A percentile compares a stretch with the other conserved stretches of the same genome.
These are phyloP conservation scores for Drosophila suboccidentalis DNA, from an alignment of 2,888 invertebrate species.

Conservation along the genomic window DNA sequence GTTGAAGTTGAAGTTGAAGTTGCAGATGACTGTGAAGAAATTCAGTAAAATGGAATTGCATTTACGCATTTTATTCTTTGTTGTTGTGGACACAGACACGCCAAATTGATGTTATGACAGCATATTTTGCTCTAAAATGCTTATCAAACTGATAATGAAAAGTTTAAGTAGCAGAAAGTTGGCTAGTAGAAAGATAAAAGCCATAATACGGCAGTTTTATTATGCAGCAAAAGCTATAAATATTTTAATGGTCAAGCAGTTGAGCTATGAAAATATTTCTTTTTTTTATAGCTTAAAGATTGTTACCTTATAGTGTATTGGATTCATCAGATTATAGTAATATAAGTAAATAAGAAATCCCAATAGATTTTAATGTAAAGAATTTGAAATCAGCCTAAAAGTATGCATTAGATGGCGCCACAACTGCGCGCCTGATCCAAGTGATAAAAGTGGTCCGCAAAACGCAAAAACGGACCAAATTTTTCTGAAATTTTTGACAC, in stretches of 20 bases:
- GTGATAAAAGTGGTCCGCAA: too few relatives aligned
- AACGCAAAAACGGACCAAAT: too few relatives aligned
- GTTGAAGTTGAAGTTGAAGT: neutral
- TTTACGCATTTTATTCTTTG: slow-evolving; percentile 62
- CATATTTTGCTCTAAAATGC: slow-evolving; percentile 19
- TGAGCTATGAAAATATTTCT: neutral
- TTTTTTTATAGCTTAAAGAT: too few relatives aligned
- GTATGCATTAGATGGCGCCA: too few relatives aligned
- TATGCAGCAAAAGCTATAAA: neutral
- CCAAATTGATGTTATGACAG: slow-evolving; percentile 8
- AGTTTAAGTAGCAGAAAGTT: neutral
- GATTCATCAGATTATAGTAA: too few relatives aligned
- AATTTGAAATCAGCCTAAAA: slow-evolving; percentile 13
- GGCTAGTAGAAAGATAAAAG: neutral
- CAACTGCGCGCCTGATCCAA: too few relatives aligned
- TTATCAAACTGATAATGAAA: slow-evolving; percentile 10
- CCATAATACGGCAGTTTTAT: neutral
- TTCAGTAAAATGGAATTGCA: slow-evolving; percentile 68
- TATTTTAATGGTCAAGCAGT: neutral
- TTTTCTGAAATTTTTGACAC: too few relatives aligned
- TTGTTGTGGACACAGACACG: slow-evolving; percentile 14
- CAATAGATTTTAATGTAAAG: neutral
- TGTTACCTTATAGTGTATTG: too few relatives aligned
- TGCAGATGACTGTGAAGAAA: slow-evolving; percentile 41
- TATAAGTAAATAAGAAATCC: neutral